Percentiles rank a stretch among this genome's conserved stretches.
Conservation (phyloP, 2,113 vertebrate genomes). For the Centrocercus urophasianus region DNA sequence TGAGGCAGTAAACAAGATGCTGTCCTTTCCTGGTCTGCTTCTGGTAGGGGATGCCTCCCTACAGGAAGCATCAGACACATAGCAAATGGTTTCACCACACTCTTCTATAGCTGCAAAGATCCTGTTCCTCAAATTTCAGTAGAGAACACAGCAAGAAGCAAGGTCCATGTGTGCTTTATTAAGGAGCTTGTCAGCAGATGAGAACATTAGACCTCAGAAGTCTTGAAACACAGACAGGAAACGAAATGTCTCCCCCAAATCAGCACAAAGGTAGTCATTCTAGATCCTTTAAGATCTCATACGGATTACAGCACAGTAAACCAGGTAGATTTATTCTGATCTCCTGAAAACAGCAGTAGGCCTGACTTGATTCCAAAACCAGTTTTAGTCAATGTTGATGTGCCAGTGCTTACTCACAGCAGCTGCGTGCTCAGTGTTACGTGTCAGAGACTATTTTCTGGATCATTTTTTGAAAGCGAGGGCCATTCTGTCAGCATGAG, state of each 20-base stretch:
- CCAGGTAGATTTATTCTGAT: constrained; percentile 45
- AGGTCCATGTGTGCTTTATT: background rate
- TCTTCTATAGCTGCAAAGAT: background rate
- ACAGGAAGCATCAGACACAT: background rate
- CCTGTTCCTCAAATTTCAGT: background rate
- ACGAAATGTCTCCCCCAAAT: constrained; percentile 30
- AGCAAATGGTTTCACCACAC: background rate
- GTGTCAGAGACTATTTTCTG: constrained; percentile 13
- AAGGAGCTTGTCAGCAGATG: background rate
- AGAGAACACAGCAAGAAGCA: background rate
- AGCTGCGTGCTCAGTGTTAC: constrained; percentile 15
- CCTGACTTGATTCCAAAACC: constrained; percentile 59
- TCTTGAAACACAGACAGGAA: background rate
- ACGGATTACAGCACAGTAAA: background rate
- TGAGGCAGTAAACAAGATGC: background rate
- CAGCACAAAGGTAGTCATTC: background rate
- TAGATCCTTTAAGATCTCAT: background rate
- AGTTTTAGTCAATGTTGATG: constrained; percentile 55
- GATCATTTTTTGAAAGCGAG: background rate
- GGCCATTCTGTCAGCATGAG: constrained; percentile 16
- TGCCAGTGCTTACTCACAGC: constrained; percentile 56
- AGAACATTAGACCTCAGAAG: background rate
- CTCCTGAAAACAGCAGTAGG: constrained; percentile 44
- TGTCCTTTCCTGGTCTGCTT: background rate
- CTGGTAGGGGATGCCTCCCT: background rate